Conservation (phyloP, 1,140 invertebrate genomes). For the Eulimnadia texana region DNA sequence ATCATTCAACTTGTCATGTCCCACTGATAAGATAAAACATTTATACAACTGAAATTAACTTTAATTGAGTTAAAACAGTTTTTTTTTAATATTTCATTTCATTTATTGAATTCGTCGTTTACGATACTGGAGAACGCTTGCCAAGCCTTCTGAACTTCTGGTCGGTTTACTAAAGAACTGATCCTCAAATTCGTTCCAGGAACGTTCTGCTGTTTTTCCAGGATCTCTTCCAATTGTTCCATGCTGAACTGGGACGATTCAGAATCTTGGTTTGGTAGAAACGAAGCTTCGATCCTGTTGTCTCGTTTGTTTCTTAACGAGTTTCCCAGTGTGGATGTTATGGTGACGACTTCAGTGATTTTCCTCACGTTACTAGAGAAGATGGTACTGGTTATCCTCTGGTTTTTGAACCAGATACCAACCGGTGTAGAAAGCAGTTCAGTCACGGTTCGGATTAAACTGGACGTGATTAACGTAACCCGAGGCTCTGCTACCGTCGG, state of each 20-base stretch:
- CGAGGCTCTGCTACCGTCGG: not conserved
- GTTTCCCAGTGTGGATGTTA: not conserved
- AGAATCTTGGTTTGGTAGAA: not conserved
- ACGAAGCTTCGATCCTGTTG: not conserved
- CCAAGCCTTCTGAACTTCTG: too few species aligned
- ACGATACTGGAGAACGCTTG: too few species aligned
- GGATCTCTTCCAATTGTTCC: too few species aligned
- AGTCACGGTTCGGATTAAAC: not conserved
- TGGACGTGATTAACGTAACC: conserved; percentile 1
- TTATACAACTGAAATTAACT: too few species aligned
- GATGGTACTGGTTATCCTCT: conserved; percentile 2
- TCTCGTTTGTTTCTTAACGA: not conserved
- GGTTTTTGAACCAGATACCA: not conserved
- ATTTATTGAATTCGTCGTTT: too few species aligned
- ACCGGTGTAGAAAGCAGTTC: not conserved
- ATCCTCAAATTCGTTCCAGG: too few species aligned
- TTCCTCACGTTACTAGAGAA: not conserved
- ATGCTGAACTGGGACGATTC: not conserved
- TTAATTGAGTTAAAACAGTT: too few species aligned
- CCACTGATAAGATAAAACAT: too few species aligned
- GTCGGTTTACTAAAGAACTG: too few species aligned
- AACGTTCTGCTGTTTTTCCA: too few species aligned
- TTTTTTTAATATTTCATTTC: too few species aligned
- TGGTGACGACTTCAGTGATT: conserved; percentile 1
- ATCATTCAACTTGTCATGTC: too few species aligned